Conservation (phyloP, 2,797 vertebrate genomes). For the Podargus strigoides region DNA sequence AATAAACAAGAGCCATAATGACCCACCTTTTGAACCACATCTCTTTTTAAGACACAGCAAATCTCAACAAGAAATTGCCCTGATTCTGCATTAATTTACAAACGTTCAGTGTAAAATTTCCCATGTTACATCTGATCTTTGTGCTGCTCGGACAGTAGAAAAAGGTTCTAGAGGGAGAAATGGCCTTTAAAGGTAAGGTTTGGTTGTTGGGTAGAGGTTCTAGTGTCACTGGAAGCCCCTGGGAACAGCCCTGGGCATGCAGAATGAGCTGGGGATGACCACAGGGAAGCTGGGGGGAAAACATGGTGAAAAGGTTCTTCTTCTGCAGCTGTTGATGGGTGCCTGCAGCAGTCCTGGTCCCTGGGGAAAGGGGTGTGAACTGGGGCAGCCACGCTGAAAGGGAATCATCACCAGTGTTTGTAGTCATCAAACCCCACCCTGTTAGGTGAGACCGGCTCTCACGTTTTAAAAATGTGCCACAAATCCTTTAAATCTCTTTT, state of each 20-base stretch:
- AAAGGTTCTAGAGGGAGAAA: neutral
- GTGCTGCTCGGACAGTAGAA: neutral
- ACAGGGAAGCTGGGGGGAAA: neutral
- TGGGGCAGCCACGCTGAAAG: neutral
- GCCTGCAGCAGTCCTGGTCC: neutral
- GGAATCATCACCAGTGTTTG: neutral
- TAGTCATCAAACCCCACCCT: neutral
- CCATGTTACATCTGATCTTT: neutral
- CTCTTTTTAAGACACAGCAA: neutral
- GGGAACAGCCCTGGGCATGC: fast-evolving
- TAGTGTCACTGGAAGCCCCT: neutral
- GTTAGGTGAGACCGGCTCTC: neutral
- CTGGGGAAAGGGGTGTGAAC: fast-evolving
- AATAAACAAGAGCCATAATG: neutral
- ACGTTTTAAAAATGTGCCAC: neutral
- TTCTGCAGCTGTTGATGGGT: neutral
- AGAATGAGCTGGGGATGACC: neutral
- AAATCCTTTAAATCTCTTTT: neutral
- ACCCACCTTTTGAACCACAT: neutral
- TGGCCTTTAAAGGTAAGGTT: neutral
- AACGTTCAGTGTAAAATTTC: neutral
- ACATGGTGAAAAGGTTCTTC: neutral
- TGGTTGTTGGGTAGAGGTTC: neutral
- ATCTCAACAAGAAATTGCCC: neutral
- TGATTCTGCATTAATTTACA: neutral